Evolutionary conservation across 2,888 invertebrate genomes (phyloP), one percentile per base, ranked within the genome.

Genomic region (Diaperis boleti): DNA sequence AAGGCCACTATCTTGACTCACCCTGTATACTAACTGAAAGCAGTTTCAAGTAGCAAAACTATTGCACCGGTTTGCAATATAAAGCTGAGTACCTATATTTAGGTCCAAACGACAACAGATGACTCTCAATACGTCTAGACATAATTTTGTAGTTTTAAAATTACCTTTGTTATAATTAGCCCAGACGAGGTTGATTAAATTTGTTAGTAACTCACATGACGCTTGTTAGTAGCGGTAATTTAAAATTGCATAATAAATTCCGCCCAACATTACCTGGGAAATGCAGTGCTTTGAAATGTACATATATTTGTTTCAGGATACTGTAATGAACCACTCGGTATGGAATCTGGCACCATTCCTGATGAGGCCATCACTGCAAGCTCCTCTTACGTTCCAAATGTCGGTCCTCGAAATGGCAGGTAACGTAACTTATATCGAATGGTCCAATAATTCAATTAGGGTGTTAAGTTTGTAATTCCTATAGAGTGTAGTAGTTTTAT

Each of bases 391-490:
- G 89, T 90, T 70, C 83, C 86, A 57, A 87, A 87, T 72, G 89
- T 89, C 54, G 90, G 91, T 42, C 89, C 91, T 8, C 84, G 85
- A 73, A 87, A 88, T 75, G 90, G 88, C 75, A 87, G 91, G 91
- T 90, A 72, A 71, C 65, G 37, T 62, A 52, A 41, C 35, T 60
- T 7, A n/a, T n/a, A n/a, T n/a, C n/a, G n/a, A n/a, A n/a, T n/a
- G n/a, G n/a, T n/a, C n/a, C n/a, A n/a, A n/a, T n/a, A n/a, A n/a
- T n/a, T n/a, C n/a, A 26, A 26, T 26, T 6, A 20, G 4, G 20
- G 3, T 20, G 3, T 6, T 8, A 3, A 26, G 26, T 26, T 26
- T 26, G 3, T 26, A 3, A 26, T 8, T 2, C n/a, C n/a, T 26
- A 26, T 2, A 5, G n/a, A 8, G 6, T 5, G 6, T 26, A n/a